phyloP scores from a whole-genome alignment of 2,888 invertebrate species.

The Macroteleia sp. region DNA sequence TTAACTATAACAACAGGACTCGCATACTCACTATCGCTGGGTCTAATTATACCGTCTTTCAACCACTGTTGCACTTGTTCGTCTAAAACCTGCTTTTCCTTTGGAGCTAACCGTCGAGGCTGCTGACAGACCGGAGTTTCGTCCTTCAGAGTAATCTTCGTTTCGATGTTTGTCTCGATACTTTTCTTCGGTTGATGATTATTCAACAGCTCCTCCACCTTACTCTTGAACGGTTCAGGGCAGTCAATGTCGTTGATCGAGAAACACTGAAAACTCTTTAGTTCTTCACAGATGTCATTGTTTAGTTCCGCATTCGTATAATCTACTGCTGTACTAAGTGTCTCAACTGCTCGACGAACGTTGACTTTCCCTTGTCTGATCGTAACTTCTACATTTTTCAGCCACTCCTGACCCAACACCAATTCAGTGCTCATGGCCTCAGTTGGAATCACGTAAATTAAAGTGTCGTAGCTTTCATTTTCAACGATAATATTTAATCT shows the following conservation, averaged over 20 bases:
- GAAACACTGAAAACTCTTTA: not conserved
- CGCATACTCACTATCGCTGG: too few relatives aligned
- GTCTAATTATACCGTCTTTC: too few relatives aligned
- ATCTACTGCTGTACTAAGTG: not conserved
- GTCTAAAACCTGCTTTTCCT: too few relatives aligned
- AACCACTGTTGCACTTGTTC: too few relatives aligned
- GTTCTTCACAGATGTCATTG: not conserved
- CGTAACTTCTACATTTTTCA: constrained; percentile 20
- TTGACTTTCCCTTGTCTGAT: constrained; percentile 20
- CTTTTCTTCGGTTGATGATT: too few relatives aligned
- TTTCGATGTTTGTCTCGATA: too few relatives aligned
- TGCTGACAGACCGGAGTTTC: too few relatives aligned
- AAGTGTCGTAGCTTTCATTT: constrained; percentile 15
- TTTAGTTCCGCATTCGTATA: not conserved
- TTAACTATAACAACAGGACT: too few relatives aligned
- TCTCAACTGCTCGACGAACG: not conserved
- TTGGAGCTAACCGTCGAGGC: too few relatives aligned
- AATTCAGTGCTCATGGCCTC: constrained; percentile 15
- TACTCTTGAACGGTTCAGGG: not conserved
- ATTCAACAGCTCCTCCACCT: too few relatives aligned
- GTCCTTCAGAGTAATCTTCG: too few relatives aligned
- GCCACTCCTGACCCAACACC: constrained; percentile 27
- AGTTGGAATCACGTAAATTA: constrained; percentile 18
- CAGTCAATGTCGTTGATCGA: not conserved
- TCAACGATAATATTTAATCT: constrained; percentile 2